phyloP scores from a whole-genome alignment of 2,113 vertebrate species.

The Aplodontia rufa region DNA sequence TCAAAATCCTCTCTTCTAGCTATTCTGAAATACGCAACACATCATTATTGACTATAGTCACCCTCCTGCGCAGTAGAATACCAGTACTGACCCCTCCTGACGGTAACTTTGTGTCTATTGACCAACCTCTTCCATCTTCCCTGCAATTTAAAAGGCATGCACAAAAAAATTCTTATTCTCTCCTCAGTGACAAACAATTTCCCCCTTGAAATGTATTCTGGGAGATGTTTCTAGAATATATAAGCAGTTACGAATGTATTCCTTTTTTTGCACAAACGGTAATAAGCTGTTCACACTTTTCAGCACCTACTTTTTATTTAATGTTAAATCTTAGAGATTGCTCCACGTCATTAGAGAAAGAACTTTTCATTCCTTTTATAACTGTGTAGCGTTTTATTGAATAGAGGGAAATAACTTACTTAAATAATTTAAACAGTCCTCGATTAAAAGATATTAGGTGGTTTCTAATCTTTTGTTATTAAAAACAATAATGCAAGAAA shows the following conservation, averaged over 20 bases:
- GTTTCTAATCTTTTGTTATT: slow-evolving; percentile 18
- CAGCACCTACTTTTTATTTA: neutral
- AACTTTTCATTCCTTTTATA: neutral
- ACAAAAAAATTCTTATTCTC: neutral
- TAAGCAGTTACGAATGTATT: neutral
- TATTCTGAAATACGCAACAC: neutral
- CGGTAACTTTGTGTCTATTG: neutral
- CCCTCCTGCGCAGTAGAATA: neutral
- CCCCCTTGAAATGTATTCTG: slow-evolving; percentile 11
- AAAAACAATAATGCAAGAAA: neutral
- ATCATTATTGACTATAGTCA: neutral
- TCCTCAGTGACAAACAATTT: slow-evolving; percentile 24
- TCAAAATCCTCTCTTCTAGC: neutral
- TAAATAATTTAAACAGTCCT: slow-evolving; percentile 31
- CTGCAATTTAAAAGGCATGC: neutral
- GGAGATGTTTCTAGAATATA: neutral
- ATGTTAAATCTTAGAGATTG: neutral
- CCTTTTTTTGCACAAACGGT: neutral
- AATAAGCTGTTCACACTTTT: neutral
- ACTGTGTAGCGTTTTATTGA: slow-evolving; percentile 6
- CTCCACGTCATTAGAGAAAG: neutral
- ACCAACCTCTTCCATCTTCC: neutral
- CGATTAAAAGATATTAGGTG: slow-evolving; percentile 27
- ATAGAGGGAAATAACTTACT: slow-evolving; percentile 30
- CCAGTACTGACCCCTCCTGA: neutral